These are phyloP conservation scores for Yoshiicerus persimilis DNA, from an alignment of 1,140 invertebrate genomes.

Conservation along the genomic window DNA sequence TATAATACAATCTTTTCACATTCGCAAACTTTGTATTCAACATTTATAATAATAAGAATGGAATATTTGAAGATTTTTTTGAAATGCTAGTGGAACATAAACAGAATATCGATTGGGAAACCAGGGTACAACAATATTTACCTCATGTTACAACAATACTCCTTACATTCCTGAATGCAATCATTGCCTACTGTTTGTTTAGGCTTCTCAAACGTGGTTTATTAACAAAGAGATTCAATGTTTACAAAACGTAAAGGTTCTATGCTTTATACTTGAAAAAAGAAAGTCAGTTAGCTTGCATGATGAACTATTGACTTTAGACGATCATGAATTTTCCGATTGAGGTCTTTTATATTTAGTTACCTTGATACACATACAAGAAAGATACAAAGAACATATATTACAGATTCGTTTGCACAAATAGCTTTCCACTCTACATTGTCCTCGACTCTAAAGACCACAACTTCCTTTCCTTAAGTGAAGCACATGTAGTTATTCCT, in stretches of 20 bases:
- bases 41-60: too few relatives aligned
- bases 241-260: not conserved
- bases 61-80: too few relatives aligned
- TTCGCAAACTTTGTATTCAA: too few relatives aligned
- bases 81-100: too few relatives aligned
- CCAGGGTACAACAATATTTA: not conserved
- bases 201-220: not conserved
- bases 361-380: not conserved
- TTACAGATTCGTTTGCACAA: not conserved
- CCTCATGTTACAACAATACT: not conserved
- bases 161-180: too few relatives aligned
- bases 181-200: not conserved
- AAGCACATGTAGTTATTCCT: not conserved
- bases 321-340: not conserved
- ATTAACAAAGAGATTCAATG: not conserved
- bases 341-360: not conserved
- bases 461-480: not conserved
- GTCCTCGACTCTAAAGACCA: not conserved
- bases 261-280: not conserved
- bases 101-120: too few relatives aligned
- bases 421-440: not conserved
- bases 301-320: slow-evolving; percentile 11
- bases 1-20: too few relatives aligned
- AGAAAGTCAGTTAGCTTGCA: not conserved
- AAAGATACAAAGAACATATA: not conserved